Conservation (phyloP, 2,888 invertebrate species). For the Buathra laborator region DNA sequence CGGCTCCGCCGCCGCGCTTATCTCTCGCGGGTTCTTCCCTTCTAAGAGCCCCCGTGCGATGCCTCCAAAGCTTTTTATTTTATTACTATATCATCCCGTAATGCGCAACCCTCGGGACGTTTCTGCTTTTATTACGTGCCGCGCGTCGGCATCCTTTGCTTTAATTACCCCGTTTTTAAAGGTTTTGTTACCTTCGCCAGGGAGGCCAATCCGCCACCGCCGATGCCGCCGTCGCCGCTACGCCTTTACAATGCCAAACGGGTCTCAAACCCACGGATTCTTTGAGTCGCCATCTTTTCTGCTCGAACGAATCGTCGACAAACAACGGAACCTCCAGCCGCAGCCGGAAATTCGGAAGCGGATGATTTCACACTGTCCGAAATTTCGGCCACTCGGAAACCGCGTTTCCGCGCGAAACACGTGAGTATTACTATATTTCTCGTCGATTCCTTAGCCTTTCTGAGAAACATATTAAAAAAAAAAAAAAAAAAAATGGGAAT, state of each 20-base stretch:
- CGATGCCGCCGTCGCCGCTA: conserved; percentile 16
- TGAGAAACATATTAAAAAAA: conserved; percentile 43
- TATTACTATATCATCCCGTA: conserved; percentile 81
- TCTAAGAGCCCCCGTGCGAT: conserved; percentile 64
- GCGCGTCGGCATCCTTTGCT: conserved; percentile 84
- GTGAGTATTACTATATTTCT: conserved; percentile 1
- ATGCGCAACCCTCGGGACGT: conserved; percentile 79
- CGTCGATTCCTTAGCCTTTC: conserved; percentile 60
- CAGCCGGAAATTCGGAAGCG: conserved; percentile 69
- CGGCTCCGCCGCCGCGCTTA: conserved; percentile 44
- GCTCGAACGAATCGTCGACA: conserved; percentile 29
- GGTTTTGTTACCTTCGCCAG: conserved; percentile 76
- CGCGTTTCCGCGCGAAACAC: background rate
- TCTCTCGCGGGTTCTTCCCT: conserved; percentile 63
- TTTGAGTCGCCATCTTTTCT: conserved; percentile 47
- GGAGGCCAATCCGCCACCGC: conserved; percentile 53
- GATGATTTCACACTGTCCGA: conserved; percentile 68
- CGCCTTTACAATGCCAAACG: conserved; percentile 27
- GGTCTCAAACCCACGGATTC: background rate
- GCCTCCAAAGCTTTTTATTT: conserved; percentile 80
- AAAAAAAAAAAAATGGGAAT: conserved; percentile 6
- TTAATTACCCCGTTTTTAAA: conserved; percentile 82
- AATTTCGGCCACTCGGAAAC: background rate
- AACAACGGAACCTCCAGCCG: background rate
- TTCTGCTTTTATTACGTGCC: conserved; percentile 83